Base-by-base conservation (phyloP, 2,113 vertebrate species). In the Pardalotus punctatus region DNA sequence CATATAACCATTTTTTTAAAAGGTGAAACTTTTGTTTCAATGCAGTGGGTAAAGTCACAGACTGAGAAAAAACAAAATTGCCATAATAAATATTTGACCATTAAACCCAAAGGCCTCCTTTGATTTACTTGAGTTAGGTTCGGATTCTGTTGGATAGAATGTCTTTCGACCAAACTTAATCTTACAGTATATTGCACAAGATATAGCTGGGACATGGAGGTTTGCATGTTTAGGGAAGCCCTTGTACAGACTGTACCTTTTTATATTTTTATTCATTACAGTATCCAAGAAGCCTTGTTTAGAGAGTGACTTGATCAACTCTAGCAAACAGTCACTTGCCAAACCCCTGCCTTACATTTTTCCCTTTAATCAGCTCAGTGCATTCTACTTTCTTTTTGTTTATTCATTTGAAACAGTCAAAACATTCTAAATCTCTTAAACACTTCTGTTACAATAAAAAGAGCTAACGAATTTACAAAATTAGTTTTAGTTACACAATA, bases 281-380 rank as follows among this genome's bases (percentile, higher is more conserved):
- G 78, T 95, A 95, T 95, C 73, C 87, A 67, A 95, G 93, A 93
- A 91, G 84, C 96, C 91, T 94, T 90, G 79, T 95, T 96, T 97
- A 95, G 94, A 97, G 97, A 97, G 94, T 67, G 95, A 97, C 94
- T 94, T 72, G 67, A 95, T 78, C 88, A 81, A 94, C 96, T 95
- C 95, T 97, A 94, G 91, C 93, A 96, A 97, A 96, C 89, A 92
- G 97, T 95, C 96, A 97, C 86, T 97, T 97, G 97, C 92, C 97
- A 98, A 97, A 97, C 97, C 96, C 94, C 93, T 97, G 96, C 95
- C 94, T 97, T 95, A 96, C 96, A 73, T 90, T 97, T 98, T 97
- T 99, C 98, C 98, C 98, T 99, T 99, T 99, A 98, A 97, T 98
- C 97, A 98, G 96, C 97, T 99, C 99, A 99, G 98, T 99, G 99